Percentiles rank a stretch among this genome's conserved stretches.
These are phyloP conservation scores for Microdon myrmicae DNA, from an alignment of 2,888 invertebrate species.

Conservation along the genomic window DNA sequence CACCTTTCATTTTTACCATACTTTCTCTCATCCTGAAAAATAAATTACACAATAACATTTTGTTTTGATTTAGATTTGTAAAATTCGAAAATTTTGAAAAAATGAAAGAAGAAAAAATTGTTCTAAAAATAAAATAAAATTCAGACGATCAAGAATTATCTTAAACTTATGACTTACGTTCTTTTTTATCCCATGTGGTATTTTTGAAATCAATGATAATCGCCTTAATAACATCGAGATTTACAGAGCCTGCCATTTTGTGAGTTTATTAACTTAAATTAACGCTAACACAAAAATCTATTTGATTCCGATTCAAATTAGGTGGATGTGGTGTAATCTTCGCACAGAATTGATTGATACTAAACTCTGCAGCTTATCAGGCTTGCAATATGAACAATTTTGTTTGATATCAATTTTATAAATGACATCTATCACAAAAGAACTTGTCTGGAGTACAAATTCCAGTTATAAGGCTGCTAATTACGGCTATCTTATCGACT, in stretches of 20 bases:
- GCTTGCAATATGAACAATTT: too few species aligned
- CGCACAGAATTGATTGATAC: too few species aligned
- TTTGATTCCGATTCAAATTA: too few species aligned
- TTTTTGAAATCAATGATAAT: constrained; percentile 31
- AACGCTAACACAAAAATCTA: too few species aligned
- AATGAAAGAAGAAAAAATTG: constrained; percentile 21
- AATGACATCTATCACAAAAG: too few species aligned
- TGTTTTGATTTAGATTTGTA: constrained; percentile 23
- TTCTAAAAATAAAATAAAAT: constrained; percentile 43
- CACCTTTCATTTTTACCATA: too few species aligned
- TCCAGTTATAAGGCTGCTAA: too few species aligned
- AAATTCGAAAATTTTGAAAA: constrained; percentile 2
- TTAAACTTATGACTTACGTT: constrained; percentile 25
- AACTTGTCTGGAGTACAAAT: constrained; percentile 27
- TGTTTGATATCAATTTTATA: too few species aligned
- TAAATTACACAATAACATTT: constrained; percentile 24
- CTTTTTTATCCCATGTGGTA: constrained; percentile 43
- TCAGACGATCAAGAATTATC: neutral
- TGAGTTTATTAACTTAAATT: neutral
- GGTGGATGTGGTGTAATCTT: too few species aligned
- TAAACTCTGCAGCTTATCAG: too few species aligned
- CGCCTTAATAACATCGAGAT: constrained; percentile 42
- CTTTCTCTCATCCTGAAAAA: too few species aligned
- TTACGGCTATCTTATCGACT: neutral
- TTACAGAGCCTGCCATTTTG: constrained; percentile 37